Evolutionary conservation across 2,113 vertebrate species (phyloP), one percentile per base, ranked within the genome.

Genomic region (Tylochromis polylepis): DNA sequence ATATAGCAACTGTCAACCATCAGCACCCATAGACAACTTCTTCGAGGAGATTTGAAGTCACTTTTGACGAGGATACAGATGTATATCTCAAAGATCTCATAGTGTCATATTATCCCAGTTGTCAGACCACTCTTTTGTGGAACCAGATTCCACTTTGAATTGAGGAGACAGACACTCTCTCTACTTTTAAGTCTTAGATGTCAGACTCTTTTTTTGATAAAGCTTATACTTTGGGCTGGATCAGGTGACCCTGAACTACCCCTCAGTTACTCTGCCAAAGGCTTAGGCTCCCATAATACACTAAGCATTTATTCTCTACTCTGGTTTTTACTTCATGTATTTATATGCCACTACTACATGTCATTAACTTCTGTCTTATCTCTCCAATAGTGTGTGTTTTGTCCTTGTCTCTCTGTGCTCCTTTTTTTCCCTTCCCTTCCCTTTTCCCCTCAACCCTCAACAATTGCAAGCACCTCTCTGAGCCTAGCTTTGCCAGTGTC

Each of bases 361-460:
- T 22, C 36, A 41, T 22, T 67, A 67, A 67, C 20, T 41, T 38
- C 20, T 67, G 6, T 41, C 62, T 67, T 41, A 22, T 67, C 20
- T 67, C 38, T 67, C 62, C 11, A 22, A 14, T 8, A 67, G 34
- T 41, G 62, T 41, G 60, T 65, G 36, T 0, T 9, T 43, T 43
- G 8, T 43, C 22, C n/a, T 43, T 43, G 12, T 43, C 4, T 41
- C 34, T 67, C 7, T 43, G n/a, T 2, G 12, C n/a, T 41, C 4
- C 34, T 15, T 24, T 43, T 24, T 2, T n/a, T n/a, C n/a, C n/a
- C n/a, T n/a, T 0, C n/a, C 38, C 12, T 9, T 22, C 12, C 41
- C 7, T 67, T 22, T 41, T 14, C 12, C 12, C 36, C 29, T 60
- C 58, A 2, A 15, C 11, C 56, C n/a, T n/a, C n/a, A n/a, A n/a